Evolutionary conservation across 2,888 invertebrate genomes (phyloP).

Genomic region (Carabus problematicus): DNA sequence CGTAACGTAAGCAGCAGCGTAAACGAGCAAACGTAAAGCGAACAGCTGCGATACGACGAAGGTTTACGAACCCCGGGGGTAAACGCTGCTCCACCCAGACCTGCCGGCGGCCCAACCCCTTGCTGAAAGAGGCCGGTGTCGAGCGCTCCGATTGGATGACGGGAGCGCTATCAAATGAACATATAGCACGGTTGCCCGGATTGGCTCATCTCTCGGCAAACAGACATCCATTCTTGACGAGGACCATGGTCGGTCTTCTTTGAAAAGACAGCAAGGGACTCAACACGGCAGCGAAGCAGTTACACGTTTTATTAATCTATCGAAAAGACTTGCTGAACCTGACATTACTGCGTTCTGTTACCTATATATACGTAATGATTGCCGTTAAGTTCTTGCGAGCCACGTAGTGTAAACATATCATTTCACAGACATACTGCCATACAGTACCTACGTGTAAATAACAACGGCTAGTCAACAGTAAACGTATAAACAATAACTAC

Average conservation of each 20-base stretch:
- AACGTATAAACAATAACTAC: too few relatives aligned
- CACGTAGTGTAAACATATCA: not conserved
- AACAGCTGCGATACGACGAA: not conserved
- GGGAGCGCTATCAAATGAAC: constrained; percentile 31
- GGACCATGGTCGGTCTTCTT: constrained; percentile 28
- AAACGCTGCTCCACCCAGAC: constrained; percentile 21
- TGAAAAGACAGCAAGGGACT: constrained; percentile 10
- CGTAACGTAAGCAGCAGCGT: constrained; percentile 25
- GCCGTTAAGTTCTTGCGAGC: not conserved
- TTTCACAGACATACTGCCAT: too few relatives aligned
- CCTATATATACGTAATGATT: not conserved
- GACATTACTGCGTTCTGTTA: not conserved
- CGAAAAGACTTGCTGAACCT: constrained; percentile 12
- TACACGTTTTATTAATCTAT: too few relatives aligned
- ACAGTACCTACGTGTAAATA: too few relatives aligned
- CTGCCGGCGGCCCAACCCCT: constrained; percentile 10
- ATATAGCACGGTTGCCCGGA: constrained; percentile 5
- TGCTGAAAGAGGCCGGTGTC: constrained; percentile 35
- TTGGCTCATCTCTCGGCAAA: constrained; percentile 32
- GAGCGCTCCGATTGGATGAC: constrained; percentile 13
- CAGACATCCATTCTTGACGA: constrained; percentile 38
- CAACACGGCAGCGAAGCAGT: constrained; percentile 8
- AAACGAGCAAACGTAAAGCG: not conserved
- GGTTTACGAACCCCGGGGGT: not conserved
- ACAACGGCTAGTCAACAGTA: too few relatives aligned